phyloP scores from a whole-genome alignment of 2,113 vertebrate species.

The Promerops cafer region DNA sequence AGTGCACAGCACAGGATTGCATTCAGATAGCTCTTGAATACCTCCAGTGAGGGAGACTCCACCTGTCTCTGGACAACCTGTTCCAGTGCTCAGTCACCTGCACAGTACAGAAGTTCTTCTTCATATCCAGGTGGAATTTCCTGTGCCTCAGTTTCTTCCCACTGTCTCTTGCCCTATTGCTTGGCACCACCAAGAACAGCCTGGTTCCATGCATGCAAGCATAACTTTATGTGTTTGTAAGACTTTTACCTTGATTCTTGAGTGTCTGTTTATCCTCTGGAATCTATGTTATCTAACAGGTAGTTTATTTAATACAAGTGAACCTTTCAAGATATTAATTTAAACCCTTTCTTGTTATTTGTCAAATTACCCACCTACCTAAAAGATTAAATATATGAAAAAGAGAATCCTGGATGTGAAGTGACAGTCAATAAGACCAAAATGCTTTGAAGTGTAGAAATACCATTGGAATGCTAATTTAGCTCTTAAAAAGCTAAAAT shows the following conservation, averaged over 20 bases:
- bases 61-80: too few relatives aligned
- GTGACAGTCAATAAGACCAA: neutral
- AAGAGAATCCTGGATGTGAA: neutral
- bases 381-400: neutral
- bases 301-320: neutral
- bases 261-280: neutral
- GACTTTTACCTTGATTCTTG: neutral
- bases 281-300: neutral
- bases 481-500: neutral
- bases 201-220: neutral
- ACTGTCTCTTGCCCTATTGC: neutral
- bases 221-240: neutral
- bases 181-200: neutral
- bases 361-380: neutral
- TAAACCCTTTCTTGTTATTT: neutral
- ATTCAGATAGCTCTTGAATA: neutral
- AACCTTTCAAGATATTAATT: neutral
- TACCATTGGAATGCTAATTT: neutral
- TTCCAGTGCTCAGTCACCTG: neutral
- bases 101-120: neutral
- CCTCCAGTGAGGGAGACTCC: neutral
- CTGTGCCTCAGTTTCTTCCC: neutral
- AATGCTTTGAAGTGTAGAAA: neutral
- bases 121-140: neutral
- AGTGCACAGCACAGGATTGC: neutral